Evolutionary conservation across 2,797 vertebrate genomes (phyloP), one percentile per base, ranked within the genome.

Genomic region (Allobates femoralis): DNA sequence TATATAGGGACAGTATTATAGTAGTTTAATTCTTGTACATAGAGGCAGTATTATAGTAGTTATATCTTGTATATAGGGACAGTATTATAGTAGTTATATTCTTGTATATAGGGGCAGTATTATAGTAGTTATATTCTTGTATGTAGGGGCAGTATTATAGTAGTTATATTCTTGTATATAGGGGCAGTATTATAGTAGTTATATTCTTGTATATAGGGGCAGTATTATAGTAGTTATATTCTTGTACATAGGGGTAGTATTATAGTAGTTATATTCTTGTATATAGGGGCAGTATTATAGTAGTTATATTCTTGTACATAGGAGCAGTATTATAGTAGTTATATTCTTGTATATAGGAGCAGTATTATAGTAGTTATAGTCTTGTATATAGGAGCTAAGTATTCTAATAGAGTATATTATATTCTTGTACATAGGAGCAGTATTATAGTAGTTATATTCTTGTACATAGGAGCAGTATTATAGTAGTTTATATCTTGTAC

Each of bases 301-400:
- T 46, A 46, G 46, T 46, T 46, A 11, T 46, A 46, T 46, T 46
- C 46, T 46, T 46, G 46, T 46, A 46, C 11, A 46, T 46, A 46
- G 56, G 56, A 11, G 56, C 23, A 60, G 21, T 60, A 60, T 60
- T 60, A 60, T 60, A 60, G 56, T 60, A 60, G 56, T 67, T 67
- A 67, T 67, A 67, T 67, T 71, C 67, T 37, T 71, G 32, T 41
- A 41, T 8, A 71, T 71, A 71, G 67, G 67, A 14, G 32, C 19
- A 71, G 67, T 71, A 71, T 71, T 71, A 71, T 71, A 23, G 67
- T 71, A 71, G 67, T n/a, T n/a, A n/a, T n/a, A n/a, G n/a, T n/a
- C n/a, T n/a, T n/a, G n/a, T n/a, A n/a, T n/a, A n/a, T n/a, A n/a
- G n/a, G n/a, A n/a, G n/a, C n/a, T n/a, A n/a, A n/a, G n/a, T n/a